A percentile compares a stretch with the other conserved stretches of the same genome.
Evolutionary conservation across 2,888 invertebrate species (phyloP).

Genomic region (Thalpophila matura): DNA sequence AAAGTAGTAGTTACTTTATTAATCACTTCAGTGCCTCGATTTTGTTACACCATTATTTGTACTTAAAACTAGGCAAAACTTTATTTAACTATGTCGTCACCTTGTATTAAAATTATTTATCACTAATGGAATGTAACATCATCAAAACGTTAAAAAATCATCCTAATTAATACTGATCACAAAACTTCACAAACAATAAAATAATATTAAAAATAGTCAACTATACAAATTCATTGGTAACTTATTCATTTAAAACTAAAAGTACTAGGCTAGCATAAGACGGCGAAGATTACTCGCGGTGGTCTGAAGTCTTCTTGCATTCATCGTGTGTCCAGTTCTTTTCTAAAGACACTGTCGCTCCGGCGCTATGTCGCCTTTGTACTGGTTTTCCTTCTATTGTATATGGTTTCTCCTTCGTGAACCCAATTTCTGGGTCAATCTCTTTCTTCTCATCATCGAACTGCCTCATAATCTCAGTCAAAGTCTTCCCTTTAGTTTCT

Average conservation of each 20-base stretch:
- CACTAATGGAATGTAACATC: conserved; percentile 69
- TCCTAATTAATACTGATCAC: conserved; percentile 81
- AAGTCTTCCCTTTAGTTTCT: conserved; percentile 93
- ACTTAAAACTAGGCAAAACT: conserved; percentile 66
- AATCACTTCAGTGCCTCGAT: conserved; percentile 53
- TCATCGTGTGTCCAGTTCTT: conserved; percentile 80
- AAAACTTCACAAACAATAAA: conserved; percentile 67
- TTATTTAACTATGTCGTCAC: conserved; percentile 72
- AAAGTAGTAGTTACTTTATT: conserved; percentile 55
- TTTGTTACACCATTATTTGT: conserved; percentile 59
- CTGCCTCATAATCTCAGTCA: conserved; percentile 92
- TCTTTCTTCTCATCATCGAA: conserved; percentile 88
- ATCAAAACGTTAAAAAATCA: conserved; percentile 51
- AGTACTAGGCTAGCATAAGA: conserved; percentile 67
- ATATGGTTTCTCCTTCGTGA: conserved; percentile 70
- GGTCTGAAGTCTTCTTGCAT: conserved; percentile 64
- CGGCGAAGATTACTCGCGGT: conserved; percentile 60
- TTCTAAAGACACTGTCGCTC: conserved; percentile 81
- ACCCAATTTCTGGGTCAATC: conserved; percentile 79
- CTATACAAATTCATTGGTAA: conserved; percentile 68
- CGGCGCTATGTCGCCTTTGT: conserved; percentile 85
- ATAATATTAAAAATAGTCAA: conserved; percentile 65
- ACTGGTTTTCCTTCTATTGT: conserved; percentile 76
- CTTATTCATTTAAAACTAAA: conserved; percentile 49
- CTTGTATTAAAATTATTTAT: conserved; percentile 67